Conservation (phyloP, 2,113 vertebrate species). For the Hypocryptadius cinnamomeus region DNA sequence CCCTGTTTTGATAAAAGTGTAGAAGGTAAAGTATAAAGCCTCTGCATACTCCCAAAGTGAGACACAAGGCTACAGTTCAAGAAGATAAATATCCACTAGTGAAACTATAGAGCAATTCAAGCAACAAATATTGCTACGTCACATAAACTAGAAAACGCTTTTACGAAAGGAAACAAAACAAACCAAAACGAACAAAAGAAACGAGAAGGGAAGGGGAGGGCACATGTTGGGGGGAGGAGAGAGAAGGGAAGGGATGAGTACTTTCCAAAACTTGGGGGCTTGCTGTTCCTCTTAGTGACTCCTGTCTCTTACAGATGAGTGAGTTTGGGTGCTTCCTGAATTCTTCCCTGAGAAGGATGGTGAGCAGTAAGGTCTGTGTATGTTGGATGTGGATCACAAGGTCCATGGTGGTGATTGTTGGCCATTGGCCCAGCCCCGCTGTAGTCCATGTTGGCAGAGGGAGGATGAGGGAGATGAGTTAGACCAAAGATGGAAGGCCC, state of each 20-base stretch:
- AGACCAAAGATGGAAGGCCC: conserved; percentile 92
- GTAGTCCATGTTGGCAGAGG: conserved; percentile 90
- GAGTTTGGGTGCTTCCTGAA: conserved; percentile 99
- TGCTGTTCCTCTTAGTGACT: conserved; percentile 65
- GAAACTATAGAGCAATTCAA: conserved; percentile 82
- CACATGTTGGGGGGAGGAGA: not conserved
- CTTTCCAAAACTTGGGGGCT: conserved; percentile 63
- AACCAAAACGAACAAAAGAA: conserved; percentile 66
- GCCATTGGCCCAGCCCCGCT: conserved; percentile 87
- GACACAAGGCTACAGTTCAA: conserved; percentile 71
- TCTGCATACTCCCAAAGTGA: conserved; percentile 63
- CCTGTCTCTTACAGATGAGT: conserved; percentile 89
- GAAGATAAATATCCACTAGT: conserved; percentile 76
- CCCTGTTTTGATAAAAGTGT: conserved; percentile 93
- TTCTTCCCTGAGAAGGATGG: conserved; percentile 99
- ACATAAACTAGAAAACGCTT: conserved; percentile 85
- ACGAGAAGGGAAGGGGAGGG: conserved; percentile 29
- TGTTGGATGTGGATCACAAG: conserved; percentile 88
- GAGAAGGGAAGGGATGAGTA: conserved; percentile 26
- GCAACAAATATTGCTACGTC: conserved; percentile 90
- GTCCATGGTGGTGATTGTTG: conserved; percentile 90
- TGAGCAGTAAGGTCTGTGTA: conserved; percentile 97
- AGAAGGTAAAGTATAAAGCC: conserved; percentile 74
- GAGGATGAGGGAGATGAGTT: conserved; percentile 87
- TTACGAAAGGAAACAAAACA: conserved; percentile 69